phyloP scores from a whole-genome alignment of 1,140 invertebrate genomes.

The Trichomalopsis sarcophagae region DNA sequence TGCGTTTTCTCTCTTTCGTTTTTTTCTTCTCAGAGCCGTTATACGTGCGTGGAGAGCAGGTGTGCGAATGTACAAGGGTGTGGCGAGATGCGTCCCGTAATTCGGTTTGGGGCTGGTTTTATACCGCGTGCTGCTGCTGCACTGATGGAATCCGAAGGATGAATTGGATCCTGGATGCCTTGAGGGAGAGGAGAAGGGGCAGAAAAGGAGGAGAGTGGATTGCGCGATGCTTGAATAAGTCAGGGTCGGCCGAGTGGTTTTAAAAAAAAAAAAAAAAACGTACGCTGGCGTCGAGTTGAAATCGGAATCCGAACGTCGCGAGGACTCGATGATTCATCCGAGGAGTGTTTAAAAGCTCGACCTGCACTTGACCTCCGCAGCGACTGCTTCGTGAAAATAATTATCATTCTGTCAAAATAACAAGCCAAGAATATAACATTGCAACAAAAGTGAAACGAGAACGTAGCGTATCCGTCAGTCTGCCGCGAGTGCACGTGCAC shows the following conservation, averaged over 20 bases:
- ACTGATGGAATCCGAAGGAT: background rate
- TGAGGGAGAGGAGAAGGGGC: background rate
- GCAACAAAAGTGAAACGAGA: too few relatives aligned
- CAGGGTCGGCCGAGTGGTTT: background rate
- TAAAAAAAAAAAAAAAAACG: too few relatives aligned
- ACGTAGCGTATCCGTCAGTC: too few relatives aligned
- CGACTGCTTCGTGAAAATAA: too few relatives aligned
- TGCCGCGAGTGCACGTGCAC: too few relatives aligned
- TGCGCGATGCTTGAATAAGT: background rate
- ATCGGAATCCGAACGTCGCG: too few relatives aligned
- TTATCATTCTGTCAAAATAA: too few relatives aligned
- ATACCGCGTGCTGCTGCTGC: background rate
- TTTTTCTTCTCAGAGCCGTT: background rate
- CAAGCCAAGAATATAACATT: too few relatives aligned
- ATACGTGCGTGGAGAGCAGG: background rate
- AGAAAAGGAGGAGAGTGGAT: background rate
- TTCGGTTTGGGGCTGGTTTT: background rate
- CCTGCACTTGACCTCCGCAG: too few relatives aligned
- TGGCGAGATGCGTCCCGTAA: background rate
- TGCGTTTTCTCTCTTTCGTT: background rate
- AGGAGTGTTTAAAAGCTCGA: too few relatives aligned
- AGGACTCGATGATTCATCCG: too few relatives aligned
- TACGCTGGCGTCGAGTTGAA: too few relatives aligned
- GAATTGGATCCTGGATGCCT: background rate
- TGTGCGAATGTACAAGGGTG: background rate